Conservation (phyloP, 2,797 vertebrate species). For the Helicolenus hilgendorfi region DNA sequence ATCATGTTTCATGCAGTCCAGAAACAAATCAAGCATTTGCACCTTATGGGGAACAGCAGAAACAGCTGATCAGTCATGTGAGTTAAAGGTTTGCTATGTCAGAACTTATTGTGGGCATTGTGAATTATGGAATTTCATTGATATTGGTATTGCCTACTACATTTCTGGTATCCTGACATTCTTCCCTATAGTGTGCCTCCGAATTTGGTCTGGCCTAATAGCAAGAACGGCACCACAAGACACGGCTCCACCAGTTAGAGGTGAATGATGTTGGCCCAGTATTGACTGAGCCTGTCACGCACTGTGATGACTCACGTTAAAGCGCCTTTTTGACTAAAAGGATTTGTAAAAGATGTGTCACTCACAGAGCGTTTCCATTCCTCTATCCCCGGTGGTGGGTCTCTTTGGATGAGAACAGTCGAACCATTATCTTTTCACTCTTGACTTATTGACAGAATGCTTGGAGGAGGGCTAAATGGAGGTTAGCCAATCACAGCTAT, state of each 20-base stretch:
- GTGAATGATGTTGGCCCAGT: constrained; percentile 56
- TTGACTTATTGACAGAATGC: constrained; percentile 77
- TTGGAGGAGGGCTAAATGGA: constrained; percentile 65
- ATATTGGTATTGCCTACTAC: too few relatives aligned
- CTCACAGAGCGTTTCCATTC: constrained; percentile 44
- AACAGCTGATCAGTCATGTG: not conserved
- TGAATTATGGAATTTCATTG: too few relatives aligned
- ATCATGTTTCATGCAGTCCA: not conserved
- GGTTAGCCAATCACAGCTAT: constrained; percentile 79
- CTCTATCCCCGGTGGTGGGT: constrained; percentile 39
- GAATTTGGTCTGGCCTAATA: constrained; percentile 34
- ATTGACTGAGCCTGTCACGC: constrained; percentile 67
- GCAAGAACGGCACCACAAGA: constrained; percentile 43
- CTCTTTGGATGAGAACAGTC: constrained; percentile 64
- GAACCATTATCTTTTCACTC: constrained; percentile 75
- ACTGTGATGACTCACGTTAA: constrained; percentile 70
- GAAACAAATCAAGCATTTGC: too few relatives aligned
- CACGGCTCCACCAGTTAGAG: constrained; percentile 36
- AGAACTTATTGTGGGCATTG: too few relatives aligned
- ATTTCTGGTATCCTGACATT: too few relatives aligned
- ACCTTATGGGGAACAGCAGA: not conserved
- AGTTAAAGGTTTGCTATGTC: not conserved
- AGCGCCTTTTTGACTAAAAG: constrained; percentile 71
- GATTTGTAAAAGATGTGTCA: constrained; percentile 77
- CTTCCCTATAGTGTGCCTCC: not conserved